Evolutionary conservation across 2,888 invertebrate species (phyloP), one percentile per base, ranked within the genome.

Genomic region (Nasonia oneida): DNA sequence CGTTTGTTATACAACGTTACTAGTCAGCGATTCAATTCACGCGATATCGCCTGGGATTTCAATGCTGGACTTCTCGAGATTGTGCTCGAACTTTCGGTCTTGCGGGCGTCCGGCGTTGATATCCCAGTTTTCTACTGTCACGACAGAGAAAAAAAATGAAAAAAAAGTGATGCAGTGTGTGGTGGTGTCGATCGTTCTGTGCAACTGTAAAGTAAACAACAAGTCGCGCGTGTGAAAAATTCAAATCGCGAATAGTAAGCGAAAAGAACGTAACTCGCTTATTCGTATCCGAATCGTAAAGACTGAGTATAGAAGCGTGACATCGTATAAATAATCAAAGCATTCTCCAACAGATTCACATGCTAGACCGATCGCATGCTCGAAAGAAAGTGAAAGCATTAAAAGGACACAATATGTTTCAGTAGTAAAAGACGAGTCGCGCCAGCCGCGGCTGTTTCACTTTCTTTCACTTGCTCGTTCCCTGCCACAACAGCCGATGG

Each of bases 131-230:
- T 82, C 81, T 84, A 84, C 79, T 78, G 29, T 15, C 77, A 39
- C 79, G 86, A 23, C 37, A 71, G 73, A 74, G 76, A 86, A 67
- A 81, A 74, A 50, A 70, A 50, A 14, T 18, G 15, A 15, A 70
- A 77, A 83, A 29, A 39, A 18, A 42, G 73, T 71, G 57, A 73
- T 86, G 86, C 84, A 82, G 37, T 37, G 84, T 84, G 79, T 82
- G 33, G 50, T 75, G 71, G 47, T 47, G 67, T 84, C 75, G 73
- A 81, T 74, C 71, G 81, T 70, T 86, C 23, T 73, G 83, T 86
- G 83, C 83, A 77, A 70, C n/a, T 76, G 71, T 80, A 37, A 23
- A 73, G 64, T 71, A 39, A 76, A 83, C 50, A 70, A 47, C 12
- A 14, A 70, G n/a, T 50, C 77, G 33, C 39, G 10, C 10, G 33